These are phyloP conservation scores for Harpalus rubripes DNA, from an alignment of 2,888 invertebrate genomes.

Conservation along the genomic window DNA sequence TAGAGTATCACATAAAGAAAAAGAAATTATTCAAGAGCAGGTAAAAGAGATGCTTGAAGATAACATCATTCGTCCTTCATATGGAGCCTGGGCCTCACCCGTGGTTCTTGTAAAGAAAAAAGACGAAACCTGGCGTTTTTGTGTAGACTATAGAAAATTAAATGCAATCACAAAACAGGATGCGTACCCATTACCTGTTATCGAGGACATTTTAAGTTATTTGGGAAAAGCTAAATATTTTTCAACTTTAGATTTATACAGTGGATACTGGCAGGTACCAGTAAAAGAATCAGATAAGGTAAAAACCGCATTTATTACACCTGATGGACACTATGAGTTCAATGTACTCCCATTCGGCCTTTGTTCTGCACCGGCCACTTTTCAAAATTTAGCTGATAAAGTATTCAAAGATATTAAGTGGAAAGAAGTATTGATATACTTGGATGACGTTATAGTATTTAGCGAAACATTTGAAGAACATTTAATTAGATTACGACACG, in stretches of 20 bases:
- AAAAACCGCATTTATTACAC: not conserved
- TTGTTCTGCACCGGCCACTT: not conserved
- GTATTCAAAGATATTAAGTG: not conserved
- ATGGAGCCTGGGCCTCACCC: slow-evolving; percentile 46
- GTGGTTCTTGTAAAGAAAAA: slow-evolving; percentile 39
- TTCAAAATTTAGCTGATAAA: slow-evolving; percentile 8
- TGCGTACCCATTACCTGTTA: not conserved
- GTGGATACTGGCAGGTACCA: not conserved
- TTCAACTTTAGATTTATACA: not conserved
- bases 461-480: slow-evolving; percentile 31
- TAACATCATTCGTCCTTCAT: slow-evolving; percentile 26
- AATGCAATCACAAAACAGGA: not conserved
- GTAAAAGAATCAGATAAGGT: not conserved
- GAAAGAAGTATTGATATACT: slow-evolving; percentile 48
- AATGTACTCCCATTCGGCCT: not conserved
- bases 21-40: slow-evolving; percentile 56
- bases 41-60: slow-evolving; percentile 14
- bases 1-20: slow-evolving; percentile 55
- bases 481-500: slow-evolving; percentile 32
- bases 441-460: slow-evolving; percentile 64
- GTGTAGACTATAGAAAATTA: not conserved
- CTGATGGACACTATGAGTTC: slow-evolving; percentile 26
- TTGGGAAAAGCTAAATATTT: not conserved
- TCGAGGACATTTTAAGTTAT: not conserved
- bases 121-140: not conserved